These are phyloP conservation scores for Thera britannica DNA, from an alignment of 2,888 invertebrate genomes.

Conservation along the genomic window DNA sequence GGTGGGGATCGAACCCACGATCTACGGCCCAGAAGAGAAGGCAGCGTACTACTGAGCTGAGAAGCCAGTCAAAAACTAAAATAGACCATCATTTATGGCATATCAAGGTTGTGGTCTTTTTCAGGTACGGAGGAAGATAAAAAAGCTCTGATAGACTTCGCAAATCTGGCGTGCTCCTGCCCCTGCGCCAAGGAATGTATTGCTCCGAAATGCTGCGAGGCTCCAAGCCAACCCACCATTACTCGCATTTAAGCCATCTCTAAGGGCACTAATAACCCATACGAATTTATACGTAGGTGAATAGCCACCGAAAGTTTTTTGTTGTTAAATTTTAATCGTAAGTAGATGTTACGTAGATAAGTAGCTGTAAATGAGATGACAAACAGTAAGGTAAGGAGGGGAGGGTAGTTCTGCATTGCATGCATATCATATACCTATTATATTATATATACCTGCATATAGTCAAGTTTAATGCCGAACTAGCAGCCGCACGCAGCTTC, in stretches of 20 bases:
- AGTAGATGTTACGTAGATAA: background rate
- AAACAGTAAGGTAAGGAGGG: too few relatives aligned
- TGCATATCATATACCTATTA: too few relatives aligned
- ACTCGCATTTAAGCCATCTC: constrained; percentile 61
- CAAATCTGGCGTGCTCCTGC: constrained; percentile 66
- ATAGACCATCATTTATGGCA: too few relatives aligned
- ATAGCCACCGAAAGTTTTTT: background rate
- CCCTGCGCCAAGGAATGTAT: constrained; percentile 80
- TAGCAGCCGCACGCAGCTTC: too few relatives aligned
- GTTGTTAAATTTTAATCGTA: background rate
- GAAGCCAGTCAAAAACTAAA: too few relatives aligned
- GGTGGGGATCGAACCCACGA: too few relatives aligned
- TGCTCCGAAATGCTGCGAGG: constrained; percentile 72
- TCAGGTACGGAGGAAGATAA: constrained; percentile 74
- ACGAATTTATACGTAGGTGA: constrained; percentile 15
- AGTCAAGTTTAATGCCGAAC: too few relatives aligned
- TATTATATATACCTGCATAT: too few relatives aligned
- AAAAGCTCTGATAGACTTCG: constrained; percentile 69
- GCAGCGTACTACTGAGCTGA: too few relatives aligned
- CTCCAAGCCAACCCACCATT: constrained; percentile 60
- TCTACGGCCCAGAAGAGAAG: too few relatives aligned
- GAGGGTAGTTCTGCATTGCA: too few relatives aligned
- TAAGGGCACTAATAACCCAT: background rate
- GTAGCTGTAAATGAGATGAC: too few relatives aligned
- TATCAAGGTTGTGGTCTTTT: background rate